Evolutionary conservation across 1,140 invertebrate species (phyloP).

Genomic region (Caenorhabditis tropicalis): DNA sequence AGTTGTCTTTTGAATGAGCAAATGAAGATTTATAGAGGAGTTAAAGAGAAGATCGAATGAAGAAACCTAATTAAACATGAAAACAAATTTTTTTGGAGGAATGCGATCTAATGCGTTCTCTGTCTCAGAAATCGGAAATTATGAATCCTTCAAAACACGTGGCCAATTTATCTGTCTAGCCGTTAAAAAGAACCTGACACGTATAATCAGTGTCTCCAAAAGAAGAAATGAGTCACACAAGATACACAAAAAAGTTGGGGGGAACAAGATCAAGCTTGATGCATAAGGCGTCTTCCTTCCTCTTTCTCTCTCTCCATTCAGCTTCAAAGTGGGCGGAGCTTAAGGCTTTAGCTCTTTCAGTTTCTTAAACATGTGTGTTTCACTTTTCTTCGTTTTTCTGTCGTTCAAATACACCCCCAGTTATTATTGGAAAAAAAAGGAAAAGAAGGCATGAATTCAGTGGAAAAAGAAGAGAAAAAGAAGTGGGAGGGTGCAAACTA

Average conservation of each 20-base stretch:
- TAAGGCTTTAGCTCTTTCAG: neutral
- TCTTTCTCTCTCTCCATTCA: neutral
- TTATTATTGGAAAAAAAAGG: neutral
- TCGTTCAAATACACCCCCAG: neutral
- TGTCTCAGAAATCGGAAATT: too few species aligned
- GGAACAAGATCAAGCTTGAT: conserved; percentile 38
- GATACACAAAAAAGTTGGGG: neutral
- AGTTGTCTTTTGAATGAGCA: neutral
- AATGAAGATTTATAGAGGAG: neutral
- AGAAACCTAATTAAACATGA: too few species aligned
- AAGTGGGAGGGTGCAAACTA: conserved; percentile 27
- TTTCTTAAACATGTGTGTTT: conserved; percentile 34
- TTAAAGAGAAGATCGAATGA: neutral
- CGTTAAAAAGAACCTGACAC: neutral
- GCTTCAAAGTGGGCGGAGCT: neutral
- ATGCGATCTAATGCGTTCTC: too few species aligned
- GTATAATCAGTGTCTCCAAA: neutral
- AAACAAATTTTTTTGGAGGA: neutral
- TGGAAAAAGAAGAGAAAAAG: neutral
- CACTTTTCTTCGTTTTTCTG: neutral
- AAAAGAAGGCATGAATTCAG: neutral
- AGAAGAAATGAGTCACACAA: neutral
- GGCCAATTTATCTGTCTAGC: neutral
- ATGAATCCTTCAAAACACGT: neutral
- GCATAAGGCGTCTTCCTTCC: conserved; percentile 21